A percentile compares a stretch with the other conserved stretches of the same genome.
These are phyloP conservation scores for Epizoanthus fatuus DNA, from an alignment of 92 coral and sea anemone genomes.

Conservation along the genomic window DNA sequence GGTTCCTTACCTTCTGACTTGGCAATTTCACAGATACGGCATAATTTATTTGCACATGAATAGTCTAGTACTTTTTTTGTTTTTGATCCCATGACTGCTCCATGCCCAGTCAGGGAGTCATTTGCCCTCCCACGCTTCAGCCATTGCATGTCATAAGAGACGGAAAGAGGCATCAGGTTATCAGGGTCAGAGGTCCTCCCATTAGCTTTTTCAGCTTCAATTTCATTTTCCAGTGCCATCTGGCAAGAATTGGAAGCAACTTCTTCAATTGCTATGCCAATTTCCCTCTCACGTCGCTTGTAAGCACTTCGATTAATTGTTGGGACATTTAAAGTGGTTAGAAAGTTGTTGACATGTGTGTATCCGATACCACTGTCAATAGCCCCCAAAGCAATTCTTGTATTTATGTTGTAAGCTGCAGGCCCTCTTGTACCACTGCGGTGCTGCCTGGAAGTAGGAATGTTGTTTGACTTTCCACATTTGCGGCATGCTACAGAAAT, in stretches of 20 bases:
- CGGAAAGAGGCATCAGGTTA: not conserved
- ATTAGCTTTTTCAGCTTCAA: not conserved
- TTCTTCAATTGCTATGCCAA: slow-evolving; percentile 14
- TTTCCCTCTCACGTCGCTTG: slow-evolving; percentile 20
- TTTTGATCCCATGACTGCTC: slow-evolving; percentile 19
- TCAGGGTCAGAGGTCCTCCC: slow-evolving; percentile 1
- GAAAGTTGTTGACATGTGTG: not conserved
- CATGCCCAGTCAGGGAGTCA: slow-evolving; percentile 19
- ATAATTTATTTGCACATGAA: slow-evolving; percentile 25
- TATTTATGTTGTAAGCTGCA: not conserved
- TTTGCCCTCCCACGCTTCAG: slow-evolving; percentile 11
- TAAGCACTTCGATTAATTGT: slow-evolving; percentile 10
- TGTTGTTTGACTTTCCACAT: not conserved
- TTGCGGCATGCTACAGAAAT: not conserved
- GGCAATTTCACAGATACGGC: slow-evolving; percentile 8
- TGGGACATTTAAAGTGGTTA: slow-evolving; percentile 6
- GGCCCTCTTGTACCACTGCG: slow-evolving; percentile 3
- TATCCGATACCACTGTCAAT: slow-evolving; percentile 31
- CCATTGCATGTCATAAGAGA: not conserved
- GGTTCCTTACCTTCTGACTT: not conserved
- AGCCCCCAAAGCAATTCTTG: slow-evolving; percentile 24
- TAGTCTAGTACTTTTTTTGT: not conserved
- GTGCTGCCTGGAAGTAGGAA: slow-evolving; percentile 23
- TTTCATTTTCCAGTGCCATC: slow-evolving; percentile 13
- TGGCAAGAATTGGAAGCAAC: slow-evolving; percentile 7